Percentiles rank a stretch among this genome's conserved stretches.
phyloP scores from a whole-genome alignment of 2,888 invertebrate species.

The Hyposoter didymator region DNA sequence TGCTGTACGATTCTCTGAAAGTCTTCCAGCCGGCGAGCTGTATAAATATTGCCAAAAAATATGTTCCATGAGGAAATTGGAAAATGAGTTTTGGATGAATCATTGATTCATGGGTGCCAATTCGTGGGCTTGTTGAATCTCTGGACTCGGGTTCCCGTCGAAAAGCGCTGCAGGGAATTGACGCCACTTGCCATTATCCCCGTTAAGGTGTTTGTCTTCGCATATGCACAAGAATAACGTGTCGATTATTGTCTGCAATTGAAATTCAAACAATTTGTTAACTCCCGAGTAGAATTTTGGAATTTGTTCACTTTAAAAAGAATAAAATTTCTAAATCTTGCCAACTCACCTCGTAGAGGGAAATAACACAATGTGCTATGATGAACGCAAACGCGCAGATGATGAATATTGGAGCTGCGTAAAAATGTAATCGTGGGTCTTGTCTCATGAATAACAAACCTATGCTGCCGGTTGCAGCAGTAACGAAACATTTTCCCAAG shows the following conservation, averaged over 20 bases:
- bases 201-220: slow-evolving; percentile 94
- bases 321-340: too few relatives aligned
- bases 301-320: background rate
- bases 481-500: slow-evolving; percentile 93
- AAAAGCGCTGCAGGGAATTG: slow-evolving; percentile 81
- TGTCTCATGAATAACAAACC: slow-evolving; percentile 91
- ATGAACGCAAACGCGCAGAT: slow-evolving; percentile 95
- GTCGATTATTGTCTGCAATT: slow-evolving; percentile 95
- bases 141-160: slow-evolving; percentile 75
- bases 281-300: background rate
- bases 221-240: slow-evolving; percentile 97
- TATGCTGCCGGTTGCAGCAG: slow-evolving; percentile 92
- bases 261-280: background rate
- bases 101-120: slow-evolving; percentile 84
- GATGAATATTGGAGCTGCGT: slow-evolving; percentile 93
- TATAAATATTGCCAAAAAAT: background rate
- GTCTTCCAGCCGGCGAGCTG: background rate
- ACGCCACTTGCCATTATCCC: slow-evolving; percentile 87
- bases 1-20: background rate
- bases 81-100: slow-evolving; percentile 11
- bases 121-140: slow-evolving; percentile 84
- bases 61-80: slow-evolving; percentile 7
- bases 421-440: slow-evolving; percentile 91
- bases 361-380: slow-evolving; percentile 96
- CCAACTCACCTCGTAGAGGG: slow-evolving; percentile 93